Evolutionary conservation across 1,140 invertebrate species (phyloP).

Genomic region (Homarus americanus): DNA sequence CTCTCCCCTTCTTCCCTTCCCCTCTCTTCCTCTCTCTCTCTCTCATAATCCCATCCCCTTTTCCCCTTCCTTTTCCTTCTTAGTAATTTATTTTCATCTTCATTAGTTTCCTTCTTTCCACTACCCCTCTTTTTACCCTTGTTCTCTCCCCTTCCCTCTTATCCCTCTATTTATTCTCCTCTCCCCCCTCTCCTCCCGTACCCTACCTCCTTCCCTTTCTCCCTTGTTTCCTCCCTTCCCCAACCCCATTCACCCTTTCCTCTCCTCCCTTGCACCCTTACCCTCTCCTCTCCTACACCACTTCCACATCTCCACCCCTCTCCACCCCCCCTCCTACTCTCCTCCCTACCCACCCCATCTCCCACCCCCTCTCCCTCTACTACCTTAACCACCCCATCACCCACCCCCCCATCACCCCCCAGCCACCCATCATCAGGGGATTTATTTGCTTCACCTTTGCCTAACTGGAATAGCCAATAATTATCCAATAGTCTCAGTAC

Average conservation of each 20-base stretch:
- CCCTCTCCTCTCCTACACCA: too few relatives aligned
- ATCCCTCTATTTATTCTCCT: too few relatives aligned
- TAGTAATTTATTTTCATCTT: too few relatives aligned
- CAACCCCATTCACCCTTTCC: too few relatives aligned
- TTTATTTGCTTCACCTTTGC: background rate
- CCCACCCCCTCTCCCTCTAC: background rate
- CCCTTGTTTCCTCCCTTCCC: too few relatives aligned
- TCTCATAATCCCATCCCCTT: too few relatives aligned
- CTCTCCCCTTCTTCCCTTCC: background rate
- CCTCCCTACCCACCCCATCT: too few relatives aligned
- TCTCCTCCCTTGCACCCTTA: too few relatives aligned
- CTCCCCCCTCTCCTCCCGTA: background rate
- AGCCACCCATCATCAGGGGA: background rate
- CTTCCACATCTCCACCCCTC: too few relatives aligned
- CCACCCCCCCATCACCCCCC: background rate
- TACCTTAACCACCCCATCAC: background rate
- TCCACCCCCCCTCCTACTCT: too few relatives aligned
- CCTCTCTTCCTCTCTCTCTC: background rate
- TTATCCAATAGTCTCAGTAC: background rate
- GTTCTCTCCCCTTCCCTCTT: background rate
- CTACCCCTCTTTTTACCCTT: background rate
- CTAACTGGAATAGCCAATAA: background rate
- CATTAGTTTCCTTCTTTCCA: too few relatives aligned
- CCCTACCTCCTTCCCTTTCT: background rate
- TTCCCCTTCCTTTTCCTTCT: too few relatives aligned